Evolutionary conservation across 2,113 vertebrate genomes (phyloP).

Genomic region (Rhea americana): DNA sequence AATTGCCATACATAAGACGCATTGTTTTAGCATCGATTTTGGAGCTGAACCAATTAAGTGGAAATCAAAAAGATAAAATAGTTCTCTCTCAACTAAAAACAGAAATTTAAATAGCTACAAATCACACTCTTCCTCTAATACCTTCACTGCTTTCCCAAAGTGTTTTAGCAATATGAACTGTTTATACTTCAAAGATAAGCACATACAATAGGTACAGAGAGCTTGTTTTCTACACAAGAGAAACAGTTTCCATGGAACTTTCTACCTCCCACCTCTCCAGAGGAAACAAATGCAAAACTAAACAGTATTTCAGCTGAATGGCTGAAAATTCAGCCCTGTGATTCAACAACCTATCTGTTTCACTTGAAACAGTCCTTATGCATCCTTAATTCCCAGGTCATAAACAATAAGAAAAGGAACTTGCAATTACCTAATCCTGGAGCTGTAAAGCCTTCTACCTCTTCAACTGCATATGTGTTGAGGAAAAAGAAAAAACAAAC

Average conservation of each 20-base stretch:
- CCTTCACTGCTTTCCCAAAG: conserved; percentile 14
- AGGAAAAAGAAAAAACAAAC: no score
- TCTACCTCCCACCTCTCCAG: conserved; percentile 29
- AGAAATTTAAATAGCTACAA: neutral
- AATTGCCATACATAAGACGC: neutral
- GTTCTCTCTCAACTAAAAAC: neutral
- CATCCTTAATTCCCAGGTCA: neutral
- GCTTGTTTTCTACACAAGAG: conserved; percentile 7
- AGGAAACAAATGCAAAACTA: conserved; percentile 29
- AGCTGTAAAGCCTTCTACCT: neutral
- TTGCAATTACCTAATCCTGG: neutral
- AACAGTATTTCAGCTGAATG: neutral
- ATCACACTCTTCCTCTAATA: neutral
- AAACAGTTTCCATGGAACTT: conserved; percentile 40
- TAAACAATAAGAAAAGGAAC: conserved; percentile 19
- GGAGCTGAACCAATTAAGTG: neutral
- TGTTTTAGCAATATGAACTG: neutral
- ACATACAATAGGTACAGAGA: conserved; percentile 7
- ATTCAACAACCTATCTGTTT: neutral
- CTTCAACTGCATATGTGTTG: neutral
- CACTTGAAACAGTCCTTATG: neutral
- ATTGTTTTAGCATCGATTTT: neutral
- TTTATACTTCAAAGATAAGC: conserved; percentile 27
- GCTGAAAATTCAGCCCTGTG: neutral
- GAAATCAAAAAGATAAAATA: neutral